Evolutionary conservation across 2,888 invertebrate genomes (phyloP).

Genomic region (Mythimna impura): DNA sequence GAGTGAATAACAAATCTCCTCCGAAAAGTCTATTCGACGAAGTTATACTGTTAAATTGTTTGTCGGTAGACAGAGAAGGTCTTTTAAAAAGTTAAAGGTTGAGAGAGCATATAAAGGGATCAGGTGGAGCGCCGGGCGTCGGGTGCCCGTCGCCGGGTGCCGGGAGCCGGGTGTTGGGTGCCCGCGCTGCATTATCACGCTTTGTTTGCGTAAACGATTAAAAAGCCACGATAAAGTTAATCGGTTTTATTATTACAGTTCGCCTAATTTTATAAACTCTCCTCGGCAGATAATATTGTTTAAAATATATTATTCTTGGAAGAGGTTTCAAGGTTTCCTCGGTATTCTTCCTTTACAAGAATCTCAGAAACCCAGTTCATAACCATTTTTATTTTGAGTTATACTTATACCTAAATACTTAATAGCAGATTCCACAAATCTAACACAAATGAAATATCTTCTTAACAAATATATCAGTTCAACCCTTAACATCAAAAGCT

Average conservation of each 20-base stretch:
- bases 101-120: slow-evolving; percentile 80
- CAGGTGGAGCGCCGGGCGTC: slow-evolving; percentile 61
- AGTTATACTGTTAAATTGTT: slow-evolving; percentile 89
- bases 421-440: background rate
- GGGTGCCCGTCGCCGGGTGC: slow-evolving; percentile 16
- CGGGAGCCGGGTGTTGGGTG: slow-evolving; percentile 1
- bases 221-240: slow-evolving; percentile 50
- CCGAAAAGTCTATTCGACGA: slow-evolving; percentile 86
- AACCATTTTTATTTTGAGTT: background rate
- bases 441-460: slow-evolving; percentile 3
- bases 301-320: slow-evolving; percentile 4
- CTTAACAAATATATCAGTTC: slow-evolving; percentile 48
- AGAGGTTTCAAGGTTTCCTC: background rate
- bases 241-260: slow-evolving; percentile 43
- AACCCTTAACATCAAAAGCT: slow-evolving; percentile 48
- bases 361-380: background rate
- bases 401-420: background rate
- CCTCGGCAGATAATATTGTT: slow-evolving; percentile 10
- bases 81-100: slow-evolving; percentile 83
- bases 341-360: background rate
- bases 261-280: slow-evolving; percentile 38
- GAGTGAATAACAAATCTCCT: slow-evolving; percentile 90
- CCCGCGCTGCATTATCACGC: slow-evolving; percentile 44
- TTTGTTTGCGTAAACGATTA: slow-evolving; percentile 59
- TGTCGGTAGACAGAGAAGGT: slow-evolving; percentile 82